Evolutionary conservation across 2,888 invertebrate species (phyloP).

Genomic region (Phragmatobia fuliginosa): DNA sequence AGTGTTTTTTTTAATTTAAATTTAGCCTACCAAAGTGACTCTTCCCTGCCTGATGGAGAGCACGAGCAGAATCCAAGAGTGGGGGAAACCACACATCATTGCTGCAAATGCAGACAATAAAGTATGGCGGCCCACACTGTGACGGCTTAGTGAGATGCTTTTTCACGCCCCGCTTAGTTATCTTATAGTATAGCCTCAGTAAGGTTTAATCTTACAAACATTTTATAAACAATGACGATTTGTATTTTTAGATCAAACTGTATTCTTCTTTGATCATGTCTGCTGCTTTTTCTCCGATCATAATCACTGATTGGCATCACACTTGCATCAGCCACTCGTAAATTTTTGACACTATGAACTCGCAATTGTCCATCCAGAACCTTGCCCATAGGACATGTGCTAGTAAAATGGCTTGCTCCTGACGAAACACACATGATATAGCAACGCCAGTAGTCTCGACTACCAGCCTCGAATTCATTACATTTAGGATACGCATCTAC

Average conservation of each 20-base stretch:
- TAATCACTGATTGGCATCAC: slow-evolving; percentile 52
- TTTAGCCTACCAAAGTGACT: no score
- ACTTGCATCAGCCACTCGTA: slow-evolving; percentile 55
- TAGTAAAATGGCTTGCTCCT: slow-evolving; percentile 53
- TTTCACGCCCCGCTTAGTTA: no score
- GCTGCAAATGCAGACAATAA: no score
- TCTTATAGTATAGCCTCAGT: no score
- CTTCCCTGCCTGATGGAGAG: no score
- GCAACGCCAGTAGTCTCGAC: slow-evolving; percentile 59
- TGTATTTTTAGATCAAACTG: slow-evolving; percentile 26
- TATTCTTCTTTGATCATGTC: slow-evolving; percentile 55
- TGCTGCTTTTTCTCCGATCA: slow-evolving; percentile 60
- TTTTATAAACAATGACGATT: background rate
- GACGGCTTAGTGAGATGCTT: no score
- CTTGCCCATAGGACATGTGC: slow-evolving; percentile 58
- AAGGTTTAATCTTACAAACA: no score
- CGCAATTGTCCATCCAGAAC: slow-evolving; percentile 53
- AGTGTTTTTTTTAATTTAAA: no score
- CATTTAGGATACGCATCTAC: slow-evolving; percentile 48
- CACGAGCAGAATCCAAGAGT: no score
- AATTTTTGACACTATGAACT: slow-evolving; percentile 48
- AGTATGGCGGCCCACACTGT: no score
- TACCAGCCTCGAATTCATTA: slow-evolving; percentile 35
- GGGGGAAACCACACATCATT: no score
- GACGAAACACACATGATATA: slow-evolving; percentile 49